Conservation (phyloP, 2,797 vertebrate species). For the Otolemur crassicaudatus region DNA sequence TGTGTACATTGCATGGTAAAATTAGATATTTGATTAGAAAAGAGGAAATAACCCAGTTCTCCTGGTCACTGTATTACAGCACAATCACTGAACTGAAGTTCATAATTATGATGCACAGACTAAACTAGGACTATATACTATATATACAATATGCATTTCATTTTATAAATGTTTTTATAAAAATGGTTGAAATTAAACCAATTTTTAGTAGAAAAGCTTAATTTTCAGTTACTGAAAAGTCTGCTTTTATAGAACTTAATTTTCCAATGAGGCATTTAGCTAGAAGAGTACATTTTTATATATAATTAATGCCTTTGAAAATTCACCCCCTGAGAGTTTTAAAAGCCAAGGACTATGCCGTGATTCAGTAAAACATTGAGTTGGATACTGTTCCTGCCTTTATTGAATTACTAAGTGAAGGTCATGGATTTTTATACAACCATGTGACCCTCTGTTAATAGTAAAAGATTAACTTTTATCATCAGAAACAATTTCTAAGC, state of each 20-base stretch:
- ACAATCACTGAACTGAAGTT: not conserved
- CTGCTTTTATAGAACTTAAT: not conserved
- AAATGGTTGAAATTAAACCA: slow-evolving; percentile 37
- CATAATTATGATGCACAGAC: not conserved
- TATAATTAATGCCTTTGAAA: not conserved
- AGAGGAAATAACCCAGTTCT: not conserved
- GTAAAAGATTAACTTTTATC: not conserved
- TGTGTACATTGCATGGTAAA: not conserved
- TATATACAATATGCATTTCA: not conserved
- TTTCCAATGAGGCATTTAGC: not conserved
- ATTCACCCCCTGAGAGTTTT: not conserved
- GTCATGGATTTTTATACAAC: not conserved
- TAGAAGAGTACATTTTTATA: not conserved
- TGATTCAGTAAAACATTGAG: not conserved
- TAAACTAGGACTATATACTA: not conserved
- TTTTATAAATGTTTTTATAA: not conserved
- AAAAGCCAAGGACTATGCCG: not conserved
- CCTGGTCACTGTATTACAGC: not conserved
- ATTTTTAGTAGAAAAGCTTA: slow-evolving; percentile 40
- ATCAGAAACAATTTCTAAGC: slow-evolving; percentile 6
- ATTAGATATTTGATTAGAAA: slow-evolving; percentile 2
- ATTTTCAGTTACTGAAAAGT: not conserved
- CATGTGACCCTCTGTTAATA: not conserved
- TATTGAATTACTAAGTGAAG: slow-evolving; percentile 1
- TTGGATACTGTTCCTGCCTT: not conserved